phyloP scores from a whole-genome alignment of 1,140 invertebrate genomes.

The Rhagoletis zephyria region DNA sequence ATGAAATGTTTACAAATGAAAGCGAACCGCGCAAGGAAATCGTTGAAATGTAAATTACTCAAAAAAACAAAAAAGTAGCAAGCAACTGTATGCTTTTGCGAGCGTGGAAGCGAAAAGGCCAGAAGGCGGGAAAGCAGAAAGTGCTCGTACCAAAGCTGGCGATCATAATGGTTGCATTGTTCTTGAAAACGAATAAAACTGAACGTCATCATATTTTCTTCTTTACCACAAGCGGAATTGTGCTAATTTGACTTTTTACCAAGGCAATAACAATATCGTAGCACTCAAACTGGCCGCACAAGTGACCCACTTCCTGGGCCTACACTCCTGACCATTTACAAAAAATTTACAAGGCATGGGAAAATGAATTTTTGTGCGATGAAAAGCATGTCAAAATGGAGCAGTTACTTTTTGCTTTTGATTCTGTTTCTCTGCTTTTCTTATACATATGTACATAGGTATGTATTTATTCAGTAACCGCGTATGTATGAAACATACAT shows the following conservation, averaged over 20 bases:
- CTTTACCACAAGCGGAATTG: conserved; percentile 31
- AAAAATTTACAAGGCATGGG: conserved; percentile 2
- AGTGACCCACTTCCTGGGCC: conserved; percentile 24
- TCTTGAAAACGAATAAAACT: conserved; percentile 44
- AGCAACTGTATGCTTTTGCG: not conserved
- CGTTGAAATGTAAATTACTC: conserved; percentile 24
- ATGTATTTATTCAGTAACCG: not conserved
- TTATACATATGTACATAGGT: not conserved
- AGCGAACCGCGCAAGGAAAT: not conserved
- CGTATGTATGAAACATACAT: not conserved
- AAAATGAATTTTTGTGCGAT: conserved; percentile 19
- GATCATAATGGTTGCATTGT: conserved; percentile 42
- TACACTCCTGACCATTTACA: not conserved
- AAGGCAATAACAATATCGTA: not conserved
- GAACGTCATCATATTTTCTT: conserved; percentile 27
- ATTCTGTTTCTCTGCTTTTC: not conserved
- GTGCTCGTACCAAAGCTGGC: not conserved
- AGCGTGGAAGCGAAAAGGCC: conserved; percentile 5
- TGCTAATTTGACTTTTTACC: conserved; percentile 39
- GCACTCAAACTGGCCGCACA: conserved; percentile 1
- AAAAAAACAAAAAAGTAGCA: conserved; percentile 11
- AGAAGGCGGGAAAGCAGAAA: conserved; percentile 36
- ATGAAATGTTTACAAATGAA: conserved; percentile 20
- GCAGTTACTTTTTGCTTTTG: not conserved
- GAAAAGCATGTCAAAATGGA: conserved; percentile 22